Percentiles rank a stretch among this genome's conserved stretches.
Conservation (phyloP, 1,140 invertebrate species). For the Hylyphantes graminicola region DNA sequence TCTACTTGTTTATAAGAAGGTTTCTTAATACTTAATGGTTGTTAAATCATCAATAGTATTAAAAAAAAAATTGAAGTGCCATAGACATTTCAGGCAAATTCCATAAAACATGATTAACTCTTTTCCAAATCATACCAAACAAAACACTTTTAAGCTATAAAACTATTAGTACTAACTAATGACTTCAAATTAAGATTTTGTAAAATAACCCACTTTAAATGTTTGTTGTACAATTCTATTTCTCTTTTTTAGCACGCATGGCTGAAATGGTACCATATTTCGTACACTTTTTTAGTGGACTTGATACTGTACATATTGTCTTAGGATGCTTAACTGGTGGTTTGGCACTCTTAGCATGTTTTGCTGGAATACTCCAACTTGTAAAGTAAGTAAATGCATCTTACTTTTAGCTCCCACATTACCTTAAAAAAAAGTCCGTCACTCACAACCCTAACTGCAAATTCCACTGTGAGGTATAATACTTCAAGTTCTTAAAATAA, state of each 20-base stretch:
- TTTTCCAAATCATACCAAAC: too few species aligned
- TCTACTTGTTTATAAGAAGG: too few species aligned
- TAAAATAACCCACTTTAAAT: neutral
- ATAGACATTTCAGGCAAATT: too few species aligned
- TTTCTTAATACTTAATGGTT: neutral
- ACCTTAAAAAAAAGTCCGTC: too few species aligned
- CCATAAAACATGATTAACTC: too few species aligned
- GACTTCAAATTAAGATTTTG: neutral
- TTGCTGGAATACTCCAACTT: constrained; percentile 59
- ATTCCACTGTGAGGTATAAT: too few species aligned
- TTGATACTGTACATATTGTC: constrained; percentile 52
- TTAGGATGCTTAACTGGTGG: constrained; percentile 54
- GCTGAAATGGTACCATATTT: constrained; percentile 55
- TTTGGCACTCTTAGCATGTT: constrained; percentile 54
- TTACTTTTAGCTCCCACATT: too few species aligned
- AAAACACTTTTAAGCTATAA: too few species aligned
- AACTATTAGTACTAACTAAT: too few species aligned
- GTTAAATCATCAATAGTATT: neutral
- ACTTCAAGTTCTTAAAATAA: too few species aligned
- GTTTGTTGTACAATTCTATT: neutral
- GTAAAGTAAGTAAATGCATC: constrained; percentile 23
- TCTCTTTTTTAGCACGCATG: constrained; percentile 34
- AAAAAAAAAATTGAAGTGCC: too few species aligned
- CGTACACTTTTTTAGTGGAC: constrained; percentile 54
- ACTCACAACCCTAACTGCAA: too few species aligned